Conservation (phyloP, 2,113 vertebrate species). For the Pseudorectes ferrugineus region DNA sequence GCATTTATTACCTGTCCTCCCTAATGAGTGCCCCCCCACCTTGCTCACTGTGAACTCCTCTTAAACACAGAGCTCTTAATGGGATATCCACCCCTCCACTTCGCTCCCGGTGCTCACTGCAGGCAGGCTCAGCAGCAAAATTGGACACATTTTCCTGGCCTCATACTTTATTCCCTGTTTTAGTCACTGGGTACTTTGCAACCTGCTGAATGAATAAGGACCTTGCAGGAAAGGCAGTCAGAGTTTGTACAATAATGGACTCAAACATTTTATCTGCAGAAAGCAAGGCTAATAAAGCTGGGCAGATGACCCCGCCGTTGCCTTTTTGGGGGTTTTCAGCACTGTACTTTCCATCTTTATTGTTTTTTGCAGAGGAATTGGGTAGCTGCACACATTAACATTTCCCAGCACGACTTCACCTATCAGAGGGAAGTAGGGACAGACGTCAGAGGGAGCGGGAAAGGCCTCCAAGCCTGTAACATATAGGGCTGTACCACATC, state of each 20-base stretch:
- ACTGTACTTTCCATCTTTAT: neutral
- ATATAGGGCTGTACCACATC: neutral
- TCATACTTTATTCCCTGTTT: neutral
- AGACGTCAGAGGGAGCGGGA: constrained; percentile 21
- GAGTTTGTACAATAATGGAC: neutral
- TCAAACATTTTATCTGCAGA: neutral
- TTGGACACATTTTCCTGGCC: neutral
- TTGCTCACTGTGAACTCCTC: neutral
- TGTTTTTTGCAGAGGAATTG: neutral
- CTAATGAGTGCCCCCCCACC: neutral
- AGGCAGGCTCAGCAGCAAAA: neutral
- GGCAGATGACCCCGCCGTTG: neutral
- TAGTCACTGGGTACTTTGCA: neutral
- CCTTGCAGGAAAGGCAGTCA: neutral
- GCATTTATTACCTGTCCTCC: neutral
- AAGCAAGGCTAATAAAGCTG: neutral
- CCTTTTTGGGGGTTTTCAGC: neutral
- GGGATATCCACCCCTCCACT: neutral
- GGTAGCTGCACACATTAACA: neutral
- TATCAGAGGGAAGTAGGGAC: neutral
- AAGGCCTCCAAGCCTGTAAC: constrained; percentile 15
- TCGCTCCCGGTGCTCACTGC: neutral
- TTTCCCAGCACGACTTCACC: constrained; percentile 9
- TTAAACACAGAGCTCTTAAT: neutral
- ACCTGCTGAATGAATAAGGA: neutral